Evolutionary conservation across 2,888 invertebrate genomes (phyloP).

Genomic region (Acanthosoma haemorrhoidale): DNA sequence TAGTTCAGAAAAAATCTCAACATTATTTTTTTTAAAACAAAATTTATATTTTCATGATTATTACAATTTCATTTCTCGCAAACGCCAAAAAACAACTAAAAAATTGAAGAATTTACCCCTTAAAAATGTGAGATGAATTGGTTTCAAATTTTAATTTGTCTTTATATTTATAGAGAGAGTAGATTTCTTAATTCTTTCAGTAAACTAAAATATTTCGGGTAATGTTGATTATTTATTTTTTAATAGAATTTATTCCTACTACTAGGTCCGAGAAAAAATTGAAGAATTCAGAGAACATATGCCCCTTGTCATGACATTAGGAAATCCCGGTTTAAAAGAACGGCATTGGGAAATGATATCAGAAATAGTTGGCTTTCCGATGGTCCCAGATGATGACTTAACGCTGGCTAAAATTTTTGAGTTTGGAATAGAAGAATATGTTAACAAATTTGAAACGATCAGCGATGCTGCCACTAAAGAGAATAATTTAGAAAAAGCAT

Average conservation of each 20-base stretch:
- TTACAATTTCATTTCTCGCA: too few relatives aligned
- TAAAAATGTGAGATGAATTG: too few relatives aligned
- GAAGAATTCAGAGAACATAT: constrained; percentile 82
- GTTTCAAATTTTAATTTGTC: too few relatives aligned
- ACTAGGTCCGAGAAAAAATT: constrained; percentile 60
- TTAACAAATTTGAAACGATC: constrained; percentile 82
- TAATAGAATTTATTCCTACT: constrained; percentile 37
- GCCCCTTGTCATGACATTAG: constrained; percentile 87
- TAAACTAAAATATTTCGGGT: too few relatives aligned
- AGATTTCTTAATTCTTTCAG: too few relatives aligned
- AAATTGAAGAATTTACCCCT: too few relatives aligned
- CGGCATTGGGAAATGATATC: constrained; percentile 94
- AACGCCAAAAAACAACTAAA: too few relatives aligned
- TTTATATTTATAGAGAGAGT: too few relatives aligned
- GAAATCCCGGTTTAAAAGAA: constrained; percentile 88
- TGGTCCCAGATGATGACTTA: constrained; percentile 70
- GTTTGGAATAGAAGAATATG: constrained; percentile 81
- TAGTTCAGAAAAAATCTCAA: too few relatives aligned
- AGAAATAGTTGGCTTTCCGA: constrained; percentile 89
- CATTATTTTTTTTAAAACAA: too few relatives aligned
- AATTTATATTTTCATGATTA: too few relatives aligned
- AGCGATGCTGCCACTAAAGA: constrained; percentile 95
- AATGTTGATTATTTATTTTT: too few relatives aligned
- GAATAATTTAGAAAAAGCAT: constrained; percentile 81
- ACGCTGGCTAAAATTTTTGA: constrained; percentile 79